Evolutionary conservation across 2,888 invertebrate genomes (phyloP), one percentile per base, ranked within the genome.

Genomic region (Melinopterus prodromus): DNA sequence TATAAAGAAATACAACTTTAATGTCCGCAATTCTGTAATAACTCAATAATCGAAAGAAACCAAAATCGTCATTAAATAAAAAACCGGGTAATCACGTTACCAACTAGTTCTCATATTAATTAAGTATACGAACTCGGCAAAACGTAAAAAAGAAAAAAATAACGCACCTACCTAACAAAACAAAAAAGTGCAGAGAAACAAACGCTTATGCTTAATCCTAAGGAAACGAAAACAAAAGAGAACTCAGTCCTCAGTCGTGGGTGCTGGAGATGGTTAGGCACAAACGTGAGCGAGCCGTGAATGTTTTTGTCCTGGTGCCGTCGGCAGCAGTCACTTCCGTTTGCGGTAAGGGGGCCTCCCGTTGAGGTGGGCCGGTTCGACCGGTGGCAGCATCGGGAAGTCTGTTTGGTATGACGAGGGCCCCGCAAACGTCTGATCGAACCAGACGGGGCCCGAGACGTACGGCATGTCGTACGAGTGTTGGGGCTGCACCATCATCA

Each of bases 401-500:
- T 88, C 87, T 80, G 86, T 86, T 79, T 86, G 88, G 78, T 87
- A 87, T 14, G 82, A 81, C 15, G 87, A 86, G 6, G 87, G 85
- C n/a, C 86, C 86, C 36, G 86, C 87, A 82, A 86, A 87, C 74
- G 86, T 86, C 3, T 35, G 82, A 86, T 87, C 81, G 88, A 87
- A 88, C 88, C 88, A 89, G 37, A 87, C 82, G 53, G 87, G 86
- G 80, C 85, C 81, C 35, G 79, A 26, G 26, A 26, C 70, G 53
- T 53, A 53, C 53, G 53, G 53, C 53, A 38, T 81, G 26, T 26
- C 26, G 26, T 26, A 26, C 26, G n/a, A n/a, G 85, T 82, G 85
- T 80, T 69, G 86, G 84, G 84, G 89, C 84, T 87, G 88, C 78
- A 88, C 87, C 86, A 88, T 87, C 77, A 88, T 86, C 80, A 88